These are phyloP conservation scores for Drosophila punjabiensis DNA, from an alignment of 1,140 invertebrate genomes.

Conservation along the genomic window DNA sequence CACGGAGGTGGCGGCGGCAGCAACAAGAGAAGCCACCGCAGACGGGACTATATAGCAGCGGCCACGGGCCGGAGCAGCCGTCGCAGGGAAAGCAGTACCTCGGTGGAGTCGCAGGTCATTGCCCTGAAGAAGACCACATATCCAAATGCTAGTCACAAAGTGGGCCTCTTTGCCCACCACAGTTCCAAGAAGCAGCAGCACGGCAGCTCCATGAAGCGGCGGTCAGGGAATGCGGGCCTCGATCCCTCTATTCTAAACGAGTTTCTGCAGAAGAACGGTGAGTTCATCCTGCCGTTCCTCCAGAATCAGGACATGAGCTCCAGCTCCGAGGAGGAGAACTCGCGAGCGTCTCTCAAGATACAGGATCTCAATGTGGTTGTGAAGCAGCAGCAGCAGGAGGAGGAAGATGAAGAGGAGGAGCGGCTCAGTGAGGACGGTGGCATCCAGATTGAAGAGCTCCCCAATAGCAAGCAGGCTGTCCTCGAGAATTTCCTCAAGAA, in stretches of 20 bases:
- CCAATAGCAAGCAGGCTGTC: slow-evolving; percentile 73
- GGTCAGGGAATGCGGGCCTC: slow-evolving; percentile 87
- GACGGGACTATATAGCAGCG: slow-evolving; percentile 85
- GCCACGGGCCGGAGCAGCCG: slow-evolving; percentile 82
- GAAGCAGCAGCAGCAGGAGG: slow-evolving; percentile 55
- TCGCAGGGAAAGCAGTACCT: slow-evolving; percentile 91
- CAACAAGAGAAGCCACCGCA: slow-evolving; percentile 82
- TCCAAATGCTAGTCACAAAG: slow-evolving; percentile 80
- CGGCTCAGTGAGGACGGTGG: slow-evolving; percentile 85
- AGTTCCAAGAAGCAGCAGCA: slow-evolving; percentile 82
- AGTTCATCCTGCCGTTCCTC: slow-evolving; percentile 86
- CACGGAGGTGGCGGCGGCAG: slow-evolving; percentile 76
- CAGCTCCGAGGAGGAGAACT: slow-evolving; percentile 86
- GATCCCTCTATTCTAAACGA: slow-evolving; percentile 86
- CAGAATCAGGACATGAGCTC: slow-evolving; percentile 86
- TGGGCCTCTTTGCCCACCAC: slow-evolving; percentile 84
- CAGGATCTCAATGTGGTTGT: slow-evolving; percentile 87
- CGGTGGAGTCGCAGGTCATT: slow-evolving; percentile 91
- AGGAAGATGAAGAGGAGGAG: slow-evolving; percentile 63
- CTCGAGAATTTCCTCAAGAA: slow-evolving; percentile 71
- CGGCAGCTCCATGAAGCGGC: slow-evolving; percentile 86
- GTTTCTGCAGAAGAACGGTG: slow-evolving; percentile 86
- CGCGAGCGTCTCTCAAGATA: slow-evolving; percentile 86
- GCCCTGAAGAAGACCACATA: slow-evolving; percentile 83
- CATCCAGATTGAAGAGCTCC: slow-evolving; percentile 64